Percentiles rank a stretch among this genome's conserved stretches.
Evolutionary conservation across 1,140 invertebrate genomes (phyloP).

Genomic region (Bicyclus anynana): DNA sequence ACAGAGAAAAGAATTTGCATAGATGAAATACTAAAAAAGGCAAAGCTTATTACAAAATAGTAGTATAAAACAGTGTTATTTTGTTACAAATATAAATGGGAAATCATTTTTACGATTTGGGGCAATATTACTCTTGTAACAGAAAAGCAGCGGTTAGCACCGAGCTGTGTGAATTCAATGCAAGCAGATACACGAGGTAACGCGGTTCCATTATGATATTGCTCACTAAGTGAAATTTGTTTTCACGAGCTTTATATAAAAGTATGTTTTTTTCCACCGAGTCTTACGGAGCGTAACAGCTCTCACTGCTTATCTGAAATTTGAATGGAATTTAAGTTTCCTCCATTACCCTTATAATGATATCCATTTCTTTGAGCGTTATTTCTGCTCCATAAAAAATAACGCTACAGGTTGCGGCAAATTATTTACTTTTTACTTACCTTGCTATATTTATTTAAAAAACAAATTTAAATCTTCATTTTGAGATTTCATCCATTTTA

Average conservation of each 20-base stretch:
- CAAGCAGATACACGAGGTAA: slow-evolving; percentile 53
- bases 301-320: slow-evolving; percentile 31
- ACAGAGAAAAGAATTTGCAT: too few relatives aligned
- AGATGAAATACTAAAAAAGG: too few relatives aligned
- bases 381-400: slow-evolving; percentile 17
- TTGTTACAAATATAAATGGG: not conserved
- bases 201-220: slow-evolving; percentile 68
- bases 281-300: slow-evolving; percentile 30
- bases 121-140: slow-evolving; percentile 40
- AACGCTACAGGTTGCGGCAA: slow-evolving; percentile 22
- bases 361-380: slow-evolving; percentile 23
- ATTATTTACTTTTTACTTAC: slow-evolving; percentile 2
- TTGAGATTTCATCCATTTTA: too few relatives aligned
- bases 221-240: slow-evolving; percentile 65
- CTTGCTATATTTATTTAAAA: too few relatives aligned
- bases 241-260: slow-evolving; percentile 54
- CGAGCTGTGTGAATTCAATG: slow-evolving; percentile 45
- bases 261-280: slow-evolving; percentile 41
- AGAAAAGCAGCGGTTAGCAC: slow-evolving; percentile 53
- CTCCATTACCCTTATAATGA: slow-evolving; percentile 23
- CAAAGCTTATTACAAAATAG: too few relatives aligned
- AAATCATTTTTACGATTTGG: slow-evolving; percentile 29
- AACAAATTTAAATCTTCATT: too few relatives aligned
- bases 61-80: too few relatives aligned
- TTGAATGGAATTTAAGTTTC: slow-evolving; percentile 29